Conservation (phyloP, 1,140 invertebrate species). For the Drosophila melanica region DNA sequence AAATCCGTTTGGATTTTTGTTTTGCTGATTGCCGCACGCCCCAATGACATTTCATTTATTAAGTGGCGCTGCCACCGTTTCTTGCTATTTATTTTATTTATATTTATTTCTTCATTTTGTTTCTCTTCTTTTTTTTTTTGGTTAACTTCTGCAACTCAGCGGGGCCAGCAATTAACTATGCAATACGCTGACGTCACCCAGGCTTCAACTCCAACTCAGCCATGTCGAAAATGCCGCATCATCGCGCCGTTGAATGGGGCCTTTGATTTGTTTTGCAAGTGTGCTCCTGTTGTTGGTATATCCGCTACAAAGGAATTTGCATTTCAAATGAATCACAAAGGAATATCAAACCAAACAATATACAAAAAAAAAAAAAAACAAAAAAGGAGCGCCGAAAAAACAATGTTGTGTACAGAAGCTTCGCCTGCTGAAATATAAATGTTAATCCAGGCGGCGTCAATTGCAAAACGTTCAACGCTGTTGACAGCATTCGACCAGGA, state of each 20-base stretch:
- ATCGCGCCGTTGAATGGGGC: constrained; percentile 44
- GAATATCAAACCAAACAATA: constrained; percentile 15
- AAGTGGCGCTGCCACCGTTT: constrained; percentile 52
- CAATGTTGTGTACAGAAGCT: constrained; percentile 9
- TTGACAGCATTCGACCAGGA: constrained; percentile 58
- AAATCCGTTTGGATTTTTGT: constrained; percentile 67
- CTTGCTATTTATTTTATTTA: constrained; percentile 10
- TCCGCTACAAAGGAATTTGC: constrained; percentile 79
- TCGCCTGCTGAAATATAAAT: constrained; percentile 75
- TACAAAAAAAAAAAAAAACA: constrained; percentile 17
- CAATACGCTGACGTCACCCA: constrained; percentile 70
- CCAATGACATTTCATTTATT: constrained; percentile 83
- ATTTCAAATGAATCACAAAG: constrained; percentile 76
- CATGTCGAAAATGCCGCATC: constrained; percentile 54
- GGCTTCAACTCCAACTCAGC: constrained; percentile 1
- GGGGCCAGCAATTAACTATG: constrained; percentile 72
- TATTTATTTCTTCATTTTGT: background rate
- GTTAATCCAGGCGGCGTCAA: constrained; percentile 76
- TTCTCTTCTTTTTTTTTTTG: constrained; percentile 1
- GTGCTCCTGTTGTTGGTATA: constrained; percentile 60
- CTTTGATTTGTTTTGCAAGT: constrained; percentile 75
- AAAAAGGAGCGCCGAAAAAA: constrained; percentile 35
- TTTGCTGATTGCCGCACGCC: constrained; percentile 74
- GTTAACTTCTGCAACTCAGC: constrained; percentile 21
- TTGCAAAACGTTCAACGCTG: constrained; percentile 78